These are phyloP conservation scores for Bombus turneri DNA, from an alignment of 1,140 invertebrate species.

Conservation along the genomic window DNA sequence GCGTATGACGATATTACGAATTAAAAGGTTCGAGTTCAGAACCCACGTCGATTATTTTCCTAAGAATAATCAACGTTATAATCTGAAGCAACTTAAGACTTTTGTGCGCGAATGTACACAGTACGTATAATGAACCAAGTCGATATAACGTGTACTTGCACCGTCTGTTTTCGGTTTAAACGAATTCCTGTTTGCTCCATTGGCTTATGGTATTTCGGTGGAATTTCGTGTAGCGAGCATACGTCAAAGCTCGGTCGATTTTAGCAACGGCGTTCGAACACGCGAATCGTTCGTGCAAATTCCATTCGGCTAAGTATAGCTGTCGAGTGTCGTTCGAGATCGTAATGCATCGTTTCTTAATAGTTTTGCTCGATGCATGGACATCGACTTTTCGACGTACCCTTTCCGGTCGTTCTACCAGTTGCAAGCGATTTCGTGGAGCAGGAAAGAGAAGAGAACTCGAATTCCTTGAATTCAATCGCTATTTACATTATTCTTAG, in stretches of 20 bases:
- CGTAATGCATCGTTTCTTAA: constrained; percentile 20
- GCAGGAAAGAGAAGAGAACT: not conserved
- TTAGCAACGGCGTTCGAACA: not conserved
- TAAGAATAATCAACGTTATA: too few species aligned
- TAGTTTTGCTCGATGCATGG: too few species aligned
- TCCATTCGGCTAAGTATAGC: constrained; percentile 34
- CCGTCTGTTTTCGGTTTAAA: not conserved
- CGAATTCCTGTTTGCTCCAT: not conserved
- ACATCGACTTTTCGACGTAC: constrained; percentile 10
- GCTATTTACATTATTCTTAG: not conserved
- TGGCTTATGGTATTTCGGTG: not conserved
- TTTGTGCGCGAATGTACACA: not conserved
- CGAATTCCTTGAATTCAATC: not conserved
- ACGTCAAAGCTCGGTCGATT: not conserved
- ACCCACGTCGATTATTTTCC: too few species aligned
- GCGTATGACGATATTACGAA: too few species aligned
- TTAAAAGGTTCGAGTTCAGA: too few species aligned
- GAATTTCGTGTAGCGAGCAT: not conserved
- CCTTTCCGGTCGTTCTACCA: not conserved
- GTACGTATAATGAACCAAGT: not conserved
- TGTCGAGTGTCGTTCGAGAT: constrained; percentile 24
- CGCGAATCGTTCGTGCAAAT: not conserved
- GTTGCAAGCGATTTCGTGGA: not conserved
- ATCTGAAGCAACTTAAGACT: not conserved
- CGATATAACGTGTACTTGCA: not conserved